Base-by-base conservation (phyloP, 2,113 vertebrate genomes). In the Pycnonotus jocosus region DNA sequence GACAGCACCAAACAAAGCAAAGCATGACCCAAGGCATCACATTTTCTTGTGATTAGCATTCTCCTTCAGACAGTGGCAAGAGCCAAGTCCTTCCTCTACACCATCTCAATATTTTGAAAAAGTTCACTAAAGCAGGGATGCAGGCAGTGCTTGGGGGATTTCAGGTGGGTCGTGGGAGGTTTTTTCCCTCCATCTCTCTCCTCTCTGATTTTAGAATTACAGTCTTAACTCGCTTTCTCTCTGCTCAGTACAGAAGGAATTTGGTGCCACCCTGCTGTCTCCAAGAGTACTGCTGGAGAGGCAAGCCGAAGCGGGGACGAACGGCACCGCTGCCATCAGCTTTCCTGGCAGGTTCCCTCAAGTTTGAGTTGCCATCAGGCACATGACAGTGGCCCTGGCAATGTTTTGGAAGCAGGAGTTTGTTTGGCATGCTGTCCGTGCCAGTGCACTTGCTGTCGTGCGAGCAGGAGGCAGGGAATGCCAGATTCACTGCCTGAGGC, bases 361-460 rank as follows among this genome's bases (percentile, higher is more conserved):
- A 51, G 33, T 17, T 0, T 22, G 17, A 64, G 33, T 38, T 23
- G 35, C 64, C 73, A n/a, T 69, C 13, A 35, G 58, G 50, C 12
- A 27, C 13, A 53, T 7, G n/a, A 15, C 56, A 72, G 62, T 6
- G 35, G 35, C 72, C 42, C 33, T 42, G 65, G 13, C 45, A 38
- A 3, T 6, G 5, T 28, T 68, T 27, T 40, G 62, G 33, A 28
- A 42, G 57, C 38, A n/a, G 38, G 35, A 5, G 0, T 40, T 61
- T 16, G 33, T 11, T 30, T 13, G 44, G 30, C 53, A 86, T 58
- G 56, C 42, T 71, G 40, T 28, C 48, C 15, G 2, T 24, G 48
- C 13, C 68, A 44, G 71, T 0, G 0, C 18, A 9, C 21, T 56
- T 37, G 38, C 48, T 19, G 13, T 45, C 6, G 1, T 6, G 9